phyloP scores from a whole-genome alignment of 1,140 invertebrate genomes.

The Trichonephila clavata region DNA sequence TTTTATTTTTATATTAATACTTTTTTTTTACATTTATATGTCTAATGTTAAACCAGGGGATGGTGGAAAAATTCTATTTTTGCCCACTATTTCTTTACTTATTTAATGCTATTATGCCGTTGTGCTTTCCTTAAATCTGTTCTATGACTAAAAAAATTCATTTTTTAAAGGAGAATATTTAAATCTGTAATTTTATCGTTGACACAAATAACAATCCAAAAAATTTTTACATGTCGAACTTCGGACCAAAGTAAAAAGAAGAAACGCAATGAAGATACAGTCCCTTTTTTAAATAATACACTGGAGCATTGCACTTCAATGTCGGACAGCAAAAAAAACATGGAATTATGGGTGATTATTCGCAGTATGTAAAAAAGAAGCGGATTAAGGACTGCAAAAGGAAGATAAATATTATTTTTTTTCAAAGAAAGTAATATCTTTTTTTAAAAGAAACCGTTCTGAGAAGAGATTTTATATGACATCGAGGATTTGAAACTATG shows the following conservation, averaged over 20 bases:
- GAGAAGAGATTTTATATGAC: background rate
- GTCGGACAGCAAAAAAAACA: background rate
- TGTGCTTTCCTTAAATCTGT: background rate
- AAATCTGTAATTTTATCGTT: background rate
- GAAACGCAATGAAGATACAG: background rate
- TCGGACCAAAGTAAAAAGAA: too few relatives aligned
- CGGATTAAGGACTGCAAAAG: background rate
- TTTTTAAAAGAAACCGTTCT: background rate
- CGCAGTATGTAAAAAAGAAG: background rate
- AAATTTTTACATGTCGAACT: too few relatives aligned
- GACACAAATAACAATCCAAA: too few relatives aligned
- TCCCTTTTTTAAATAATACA: background rate
- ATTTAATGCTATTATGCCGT: too few relatives aligned
- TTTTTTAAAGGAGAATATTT: background rate
- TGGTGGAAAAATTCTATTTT: too few relatives aligned
- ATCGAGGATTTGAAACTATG: background rate
- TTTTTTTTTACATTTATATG: too few relatives aligned
- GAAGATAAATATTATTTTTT: background rate
- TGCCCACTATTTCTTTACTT: too few relatives aligned
- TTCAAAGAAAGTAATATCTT: background rate
- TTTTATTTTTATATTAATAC: too few relatives aligned
- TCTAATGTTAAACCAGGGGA: too few relatives aligned
- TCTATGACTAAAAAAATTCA: background rate
- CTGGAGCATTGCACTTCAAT: conserved; percentile 22
- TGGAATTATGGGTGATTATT: background rate